Evolutionary conservation across 2,888 invertebrate genomes (phyloP).

Genomic region (Microplitis deprimator): DNA sequence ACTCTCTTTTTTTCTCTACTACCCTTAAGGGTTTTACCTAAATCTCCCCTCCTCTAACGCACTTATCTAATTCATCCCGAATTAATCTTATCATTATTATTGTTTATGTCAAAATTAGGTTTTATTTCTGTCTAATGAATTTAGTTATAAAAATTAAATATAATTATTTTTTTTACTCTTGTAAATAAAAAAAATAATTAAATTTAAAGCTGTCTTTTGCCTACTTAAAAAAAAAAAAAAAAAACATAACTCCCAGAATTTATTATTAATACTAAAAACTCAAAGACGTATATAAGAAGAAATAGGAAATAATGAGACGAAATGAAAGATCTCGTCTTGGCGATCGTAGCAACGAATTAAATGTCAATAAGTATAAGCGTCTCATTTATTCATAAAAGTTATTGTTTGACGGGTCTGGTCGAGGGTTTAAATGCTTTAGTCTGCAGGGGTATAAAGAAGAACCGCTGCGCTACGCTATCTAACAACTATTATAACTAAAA

Average conservation of each 20-base stretch:
- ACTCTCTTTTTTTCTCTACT: conserved; percentile 10
- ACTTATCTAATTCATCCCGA: background rate
- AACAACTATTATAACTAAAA: background rate
- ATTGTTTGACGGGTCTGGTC: conserved; percentile 26
- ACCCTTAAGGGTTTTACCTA: background rate
- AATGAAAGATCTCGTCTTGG: conserved; percentile 31
- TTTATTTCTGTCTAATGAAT: too few relatives aligned
- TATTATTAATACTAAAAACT: background rate
- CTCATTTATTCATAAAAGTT: conserved; percentile 46
- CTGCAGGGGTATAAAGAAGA: conserved; percentile 21
- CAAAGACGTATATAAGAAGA: background rate
- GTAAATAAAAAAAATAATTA: background rate
- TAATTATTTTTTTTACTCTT: background rate
- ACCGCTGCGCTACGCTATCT: background rate
- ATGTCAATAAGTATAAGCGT: conserved; percentile 57
- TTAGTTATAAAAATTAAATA: too few relatives aligned
- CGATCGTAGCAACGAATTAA: conserved; percentile 54
- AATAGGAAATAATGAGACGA: conserved; percentile 6
- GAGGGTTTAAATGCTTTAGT: conserved; percentile 22
- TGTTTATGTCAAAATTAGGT: background rate
- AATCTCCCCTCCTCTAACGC: conserved; percentile 20
- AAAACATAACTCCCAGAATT: background rate
- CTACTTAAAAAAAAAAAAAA: background rate
- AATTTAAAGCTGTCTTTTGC: background rate
- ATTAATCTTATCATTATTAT: background rate